A percentile compares a stretch with the other conserved stretches of the same genome.
Conservation (phyloP, 2,113 vertebrate species). For the Macrotis lagotis region DNA sequence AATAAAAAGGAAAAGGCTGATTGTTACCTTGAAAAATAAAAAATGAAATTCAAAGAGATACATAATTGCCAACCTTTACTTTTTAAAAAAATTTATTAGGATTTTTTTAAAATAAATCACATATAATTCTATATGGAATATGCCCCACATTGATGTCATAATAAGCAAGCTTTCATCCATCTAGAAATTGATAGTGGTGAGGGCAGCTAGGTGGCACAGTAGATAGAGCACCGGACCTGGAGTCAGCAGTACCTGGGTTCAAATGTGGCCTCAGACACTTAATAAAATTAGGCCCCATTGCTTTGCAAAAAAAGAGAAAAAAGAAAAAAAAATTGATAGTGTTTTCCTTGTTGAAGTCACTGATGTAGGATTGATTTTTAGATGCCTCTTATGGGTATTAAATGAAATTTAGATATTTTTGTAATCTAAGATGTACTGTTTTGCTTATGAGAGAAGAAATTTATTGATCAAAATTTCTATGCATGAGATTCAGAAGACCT, state of each 20-base stretch:
- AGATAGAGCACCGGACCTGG: too few relatives aligned
- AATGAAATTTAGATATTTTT: neutral
- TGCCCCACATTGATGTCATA: neutral
- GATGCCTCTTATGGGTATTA: neutral
- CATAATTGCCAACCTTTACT: neutral
- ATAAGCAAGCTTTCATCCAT: neutral
- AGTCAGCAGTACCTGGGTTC: too few relatives aligned
- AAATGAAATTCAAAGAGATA: neutral
- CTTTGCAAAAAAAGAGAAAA: slow-evolving; percentile 75
- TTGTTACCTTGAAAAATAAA: neutral
- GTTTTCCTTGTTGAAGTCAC: slow-evolving; percentile 47
- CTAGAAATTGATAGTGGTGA: neutral
- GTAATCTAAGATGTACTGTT: neutral
- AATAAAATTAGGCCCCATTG: too few relatives aligned
- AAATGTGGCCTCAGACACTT: too few relatives aligned
- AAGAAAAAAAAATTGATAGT: neutral
- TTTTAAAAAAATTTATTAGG: neutral
- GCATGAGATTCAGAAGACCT: slow-evolving; percentile 12
- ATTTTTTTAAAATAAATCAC: slow-evolving; percentile 8
- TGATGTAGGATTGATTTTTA: neutral
- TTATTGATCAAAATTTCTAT: neutral
- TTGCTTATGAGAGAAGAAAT: slow-evolving; percentile 12
- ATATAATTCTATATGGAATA: neutral
- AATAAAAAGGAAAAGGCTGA: neutral
- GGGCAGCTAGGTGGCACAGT: too few relatives aligned